These are phyloP conservation scores for Pterocles orientalis DNA, from an alignment of 2,113 vertebrate species.

Conservation along the genomic window DNA sequence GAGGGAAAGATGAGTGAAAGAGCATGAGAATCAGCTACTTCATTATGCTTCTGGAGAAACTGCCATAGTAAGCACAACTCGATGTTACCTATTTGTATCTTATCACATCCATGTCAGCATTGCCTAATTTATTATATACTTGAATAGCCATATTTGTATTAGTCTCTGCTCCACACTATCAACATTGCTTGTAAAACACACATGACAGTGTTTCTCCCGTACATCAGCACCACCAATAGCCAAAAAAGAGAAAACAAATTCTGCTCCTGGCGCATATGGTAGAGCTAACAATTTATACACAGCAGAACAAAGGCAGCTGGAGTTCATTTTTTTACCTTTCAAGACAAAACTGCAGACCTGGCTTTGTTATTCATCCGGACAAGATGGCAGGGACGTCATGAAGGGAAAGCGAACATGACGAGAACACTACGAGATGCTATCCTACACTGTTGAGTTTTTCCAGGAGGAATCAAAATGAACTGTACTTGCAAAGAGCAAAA, in stretches of 20 bases:
- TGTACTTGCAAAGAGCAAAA: constrained; percentile 1
- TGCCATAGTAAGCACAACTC: constrained; percentile 39
- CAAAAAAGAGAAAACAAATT: constrained; percentile 38
- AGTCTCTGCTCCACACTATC: constrained; percentile 13
- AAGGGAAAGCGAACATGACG: background rate
- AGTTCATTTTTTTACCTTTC: constrained; percentile 53
- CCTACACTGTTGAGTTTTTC: constrained; percentile 16
- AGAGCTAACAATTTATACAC: background rate
- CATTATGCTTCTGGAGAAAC: constrained; percentile 46
- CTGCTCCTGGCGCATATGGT: background rate
- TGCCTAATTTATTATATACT: constrained; percentile 65
- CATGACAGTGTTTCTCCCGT: constrained; percentile 18
- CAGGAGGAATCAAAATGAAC: constrained; percentile 6
- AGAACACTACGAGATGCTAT: background rate
- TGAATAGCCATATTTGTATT: constrained; percentile 67
- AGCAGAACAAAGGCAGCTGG: constrained; percentile 52
- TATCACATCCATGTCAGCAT: constrained; percentile 59
- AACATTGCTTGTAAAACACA: constrained; percentile 20
- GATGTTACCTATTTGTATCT: constrained; percentile 41
- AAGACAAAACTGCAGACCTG: constrained; percentile 46
- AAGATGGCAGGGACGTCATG: background rate
- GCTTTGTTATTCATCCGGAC: constrained; percentile 44
- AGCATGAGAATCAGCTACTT: constrained; percentile 30
- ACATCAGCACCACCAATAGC: constrained; percentile 71
- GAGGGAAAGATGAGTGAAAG: background rate